Evolutionary conservation across 2,113 vertebrate genomes (phyloP).

Genomic region (Platichthys stellatus): DNA sequence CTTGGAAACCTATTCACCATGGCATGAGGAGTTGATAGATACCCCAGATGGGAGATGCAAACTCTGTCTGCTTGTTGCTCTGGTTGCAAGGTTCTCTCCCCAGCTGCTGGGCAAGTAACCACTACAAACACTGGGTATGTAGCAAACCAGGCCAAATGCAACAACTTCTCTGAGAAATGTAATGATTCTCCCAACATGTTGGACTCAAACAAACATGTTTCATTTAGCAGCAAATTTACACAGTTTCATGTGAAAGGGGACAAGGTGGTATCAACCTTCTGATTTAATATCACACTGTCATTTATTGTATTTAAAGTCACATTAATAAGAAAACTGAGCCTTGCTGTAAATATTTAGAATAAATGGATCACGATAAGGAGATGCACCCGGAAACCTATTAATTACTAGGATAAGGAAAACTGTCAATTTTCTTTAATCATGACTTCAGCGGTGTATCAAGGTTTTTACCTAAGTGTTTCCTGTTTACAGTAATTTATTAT

Average conservation of each 20-base stretch:
- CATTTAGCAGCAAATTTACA: no score
- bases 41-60: slow-evolving; percentile 53
- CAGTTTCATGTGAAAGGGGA: no score
- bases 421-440: background rate
- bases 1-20: slow-evolving; percentile 25
- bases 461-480: no score
- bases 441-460: background rate
- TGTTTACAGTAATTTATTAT: background rate
- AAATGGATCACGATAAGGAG: background rate
- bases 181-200: background rate
- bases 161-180: slow-evolving; percentile 22
- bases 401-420: background rate
- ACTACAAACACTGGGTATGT: slow-evolving; percentile 72
- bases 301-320: no score
- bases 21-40: slow-evolving; percentile 49
- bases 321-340: slow-evolving; percentile 5
- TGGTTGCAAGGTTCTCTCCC: slow-evolving; percentile 76
- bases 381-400: background rate
- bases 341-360: background rate
- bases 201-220: background rate
- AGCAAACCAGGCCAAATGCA: slow-evolving; percentile 36
- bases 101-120: slow-evolving; percentile 77
- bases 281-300: background rate
- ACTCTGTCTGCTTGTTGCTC: slow-evolving; percentile 72
- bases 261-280: no score